Conservation (phyloP, 2,113 vertebrate species). For the Thunnus thynnus region DNA sequence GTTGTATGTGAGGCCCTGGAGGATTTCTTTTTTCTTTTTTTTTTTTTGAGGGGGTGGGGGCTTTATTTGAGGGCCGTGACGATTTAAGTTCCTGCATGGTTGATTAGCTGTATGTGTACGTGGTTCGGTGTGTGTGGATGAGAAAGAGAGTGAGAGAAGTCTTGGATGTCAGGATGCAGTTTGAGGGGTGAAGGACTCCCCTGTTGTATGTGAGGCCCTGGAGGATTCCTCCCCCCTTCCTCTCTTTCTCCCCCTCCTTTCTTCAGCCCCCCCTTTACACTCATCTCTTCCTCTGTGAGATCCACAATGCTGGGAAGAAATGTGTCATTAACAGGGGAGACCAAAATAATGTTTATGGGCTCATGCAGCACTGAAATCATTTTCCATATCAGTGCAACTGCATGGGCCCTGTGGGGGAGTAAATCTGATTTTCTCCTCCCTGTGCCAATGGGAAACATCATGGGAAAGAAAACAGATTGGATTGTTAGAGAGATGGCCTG, state of each 20-base stretch:
- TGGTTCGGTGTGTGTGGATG: conserved; percentile 23
- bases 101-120: conserved; percentile 55
- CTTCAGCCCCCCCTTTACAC: conserved; percentile 49
- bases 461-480: conserved; percentile 85
- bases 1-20: conserved; percentile 55
- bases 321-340: conserved; percentile 84
- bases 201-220: conserved; percentile 59
- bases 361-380: conserved; percentile 83
- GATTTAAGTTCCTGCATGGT: conserved; percentile 54
- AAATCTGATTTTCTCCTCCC: conserved; percentile 84
- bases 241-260: conserved; percentile 64
- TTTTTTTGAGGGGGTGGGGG: neutral
- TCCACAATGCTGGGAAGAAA: conserved; percentile 84
- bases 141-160: conserved; percentile 62
- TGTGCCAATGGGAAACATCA: conserved; percentile 86
- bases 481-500: conserved; percentile 82
- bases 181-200: conserved; percentile 76
- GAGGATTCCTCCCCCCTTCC: conserved; percentile 76
- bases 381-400: conserved; percentile 86
- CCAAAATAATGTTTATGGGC: conserved; percentile 85
- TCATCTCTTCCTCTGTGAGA: conserved; percentile 77
- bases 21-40: conserved; percentile 45
- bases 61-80: conserved; percentile 52
- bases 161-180: conserved; percentile 72
- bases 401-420: conserved; percentile 84